A percentile compares a stretch with the other conserved stretches of the same genome.
These are phyloP conservation scores for Lophotriccus pileatus DNA, from an alignment of 2,797 vertebrate species.

Conservation along the genomic window DNA sequence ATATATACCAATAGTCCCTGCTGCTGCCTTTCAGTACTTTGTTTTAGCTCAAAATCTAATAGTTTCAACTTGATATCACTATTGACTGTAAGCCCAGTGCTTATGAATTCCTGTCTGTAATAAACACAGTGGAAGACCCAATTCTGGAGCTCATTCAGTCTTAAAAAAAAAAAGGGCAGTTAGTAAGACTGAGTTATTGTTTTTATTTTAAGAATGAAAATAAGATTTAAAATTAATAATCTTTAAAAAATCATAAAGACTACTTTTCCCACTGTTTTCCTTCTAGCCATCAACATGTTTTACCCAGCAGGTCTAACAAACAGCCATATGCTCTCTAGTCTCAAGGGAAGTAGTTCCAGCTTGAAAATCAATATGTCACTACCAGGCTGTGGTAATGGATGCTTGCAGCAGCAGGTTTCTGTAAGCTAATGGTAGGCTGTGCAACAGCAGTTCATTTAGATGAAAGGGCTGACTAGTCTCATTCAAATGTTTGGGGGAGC, in stretches of 20 bases:
- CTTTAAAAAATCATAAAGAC: not conserved
- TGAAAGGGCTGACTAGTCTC: constrained; percentile 40
- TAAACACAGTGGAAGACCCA: not conserved
- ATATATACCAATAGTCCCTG: not conserved
- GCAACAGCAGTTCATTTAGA: constrained; percentile 52
- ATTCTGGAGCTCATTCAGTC: not conserved
- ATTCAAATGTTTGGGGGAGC: not conserved
- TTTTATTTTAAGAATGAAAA: not conserved
- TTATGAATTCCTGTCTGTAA: not conserved
- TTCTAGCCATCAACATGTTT: constrained; percentile 9
- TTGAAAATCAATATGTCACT: constrained; percentile 67
- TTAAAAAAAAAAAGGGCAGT: not conserved
- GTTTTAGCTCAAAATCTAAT: not conserved
- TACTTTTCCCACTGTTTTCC: not conserved
- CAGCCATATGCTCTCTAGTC: constrained; percentile 59
- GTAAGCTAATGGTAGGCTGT: constrained; percentile 20
- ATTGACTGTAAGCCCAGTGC: not conserved
- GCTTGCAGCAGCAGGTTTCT: constrained; percentile 64
- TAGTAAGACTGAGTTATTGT: not conserved
- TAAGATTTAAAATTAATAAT: not conserved
- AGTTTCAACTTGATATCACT: not conserved
- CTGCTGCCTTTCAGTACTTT: not conserved
- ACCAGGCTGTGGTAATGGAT: constrained; percentile 59
- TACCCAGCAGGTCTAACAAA: constrained; percentile 34
- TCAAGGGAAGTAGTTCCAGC: constrained; percentile 45